phyloP scores from a whole-genome alignment of 2,888 invertebrate genomes.

The Tromatobia lineatoria region DNA sequence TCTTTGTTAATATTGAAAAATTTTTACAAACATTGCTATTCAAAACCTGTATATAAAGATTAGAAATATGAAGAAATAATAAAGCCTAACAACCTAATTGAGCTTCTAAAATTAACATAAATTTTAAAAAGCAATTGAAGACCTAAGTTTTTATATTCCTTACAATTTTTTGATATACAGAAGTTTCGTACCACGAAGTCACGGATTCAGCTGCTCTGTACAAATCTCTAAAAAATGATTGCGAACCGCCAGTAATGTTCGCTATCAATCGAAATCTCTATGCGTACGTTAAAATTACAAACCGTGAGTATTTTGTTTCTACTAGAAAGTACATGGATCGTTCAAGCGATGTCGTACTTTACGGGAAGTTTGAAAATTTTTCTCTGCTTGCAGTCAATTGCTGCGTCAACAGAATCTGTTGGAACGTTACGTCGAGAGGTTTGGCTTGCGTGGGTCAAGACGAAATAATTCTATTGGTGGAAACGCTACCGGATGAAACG shows the following conservation, averaged over 20 bases:
- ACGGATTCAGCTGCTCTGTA: conserved; percentile 87
- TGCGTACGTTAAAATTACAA: conserved; percentile 91
- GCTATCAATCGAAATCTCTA: conserved; percentile 91
- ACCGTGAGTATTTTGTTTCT: conserved; percentile 87
- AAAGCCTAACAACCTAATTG: no score
- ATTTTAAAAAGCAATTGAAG: neutral
- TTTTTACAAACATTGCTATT: no score
- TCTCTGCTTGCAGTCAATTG: conserved; percentile 89
- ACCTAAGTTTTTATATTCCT: neutral
- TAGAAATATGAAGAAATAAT: no score
- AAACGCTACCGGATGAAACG: conserved; percentile 89
- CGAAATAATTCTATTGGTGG: conserved; percentile 92
- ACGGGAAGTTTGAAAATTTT: neutral
- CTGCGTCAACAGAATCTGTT: conserved; percentile 90
- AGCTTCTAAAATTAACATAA: no score
- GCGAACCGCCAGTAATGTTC: conserved; percentile 88
- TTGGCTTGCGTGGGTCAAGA: conserved; percentile 93
- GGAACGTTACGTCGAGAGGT: conserved; percentile 93
- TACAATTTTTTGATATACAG: conserved; percentile 79
- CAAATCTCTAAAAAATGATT: conserved; percentile 87
- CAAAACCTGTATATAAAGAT: no score
- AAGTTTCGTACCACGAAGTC: conserved; percentile 87
- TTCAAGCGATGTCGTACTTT: neutral
- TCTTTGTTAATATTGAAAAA: no score
- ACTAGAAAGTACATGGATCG: neutral